These are phyloP conservation scores for Xenopus petersii DNA, from an alignment of 2,797 vertebrate species.

Conservation along the genomic window DNA sequence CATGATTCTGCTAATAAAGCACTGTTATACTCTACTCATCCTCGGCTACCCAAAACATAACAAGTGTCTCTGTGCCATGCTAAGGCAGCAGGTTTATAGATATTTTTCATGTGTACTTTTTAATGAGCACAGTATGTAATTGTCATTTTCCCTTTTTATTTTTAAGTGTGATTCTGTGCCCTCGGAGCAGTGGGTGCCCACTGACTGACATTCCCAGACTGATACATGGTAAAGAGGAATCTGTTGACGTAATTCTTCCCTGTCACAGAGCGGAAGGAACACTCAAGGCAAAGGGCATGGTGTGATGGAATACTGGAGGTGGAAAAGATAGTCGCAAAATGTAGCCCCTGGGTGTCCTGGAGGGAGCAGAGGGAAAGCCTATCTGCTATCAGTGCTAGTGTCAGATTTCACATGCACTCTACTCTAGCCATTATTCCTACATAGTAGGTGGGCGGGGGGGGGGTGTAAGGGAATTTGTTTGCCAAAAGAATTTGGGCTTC, in stretches of 20 bases:
- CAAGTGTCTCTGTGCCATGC: no score
- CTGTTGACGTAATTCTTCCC: background rate
- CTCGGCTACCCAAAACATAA: no score
- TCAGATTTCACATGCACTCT: conserved; percentile 46
- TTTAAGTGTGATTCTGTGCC: no score
- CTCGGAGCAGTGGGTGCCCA: background rate
- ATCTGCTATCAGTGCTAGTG: conserved; percentile 17
- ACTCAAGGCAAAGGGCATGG: background rate
- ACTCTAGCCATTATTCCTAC: conserved; percentile 41
- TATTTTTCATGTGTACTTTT: no score
- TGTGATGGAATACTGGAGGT: background rate
- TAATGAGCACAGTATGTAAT: no score
- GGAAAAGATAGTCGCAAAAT: background rate
- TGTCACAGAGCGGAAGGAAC: conserved; percentile 9
- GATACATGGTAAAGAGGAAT: background rate
- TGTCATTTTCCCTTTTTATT: no score
- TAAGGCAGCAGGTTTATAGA: no score
- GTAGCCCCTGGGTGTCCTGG: conserved; percentile 21
- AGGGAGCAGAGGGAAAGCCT: background rate
- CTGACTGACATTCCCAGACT: background rate
- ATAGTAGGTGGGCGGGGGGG: background rate
- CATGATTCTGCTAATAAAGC: no score
- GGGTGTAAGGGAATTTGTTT: conserved; percentile 13
- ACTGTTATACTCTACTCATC: no score
- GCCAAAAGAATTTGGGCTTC: conserved; percentile 31